A percentile compares a stretch with the other conserved stretches of the same genome.
Conservation (phyloP, 2,113 vertebrate genomes). For the Oophaga pumilio region DNA sequence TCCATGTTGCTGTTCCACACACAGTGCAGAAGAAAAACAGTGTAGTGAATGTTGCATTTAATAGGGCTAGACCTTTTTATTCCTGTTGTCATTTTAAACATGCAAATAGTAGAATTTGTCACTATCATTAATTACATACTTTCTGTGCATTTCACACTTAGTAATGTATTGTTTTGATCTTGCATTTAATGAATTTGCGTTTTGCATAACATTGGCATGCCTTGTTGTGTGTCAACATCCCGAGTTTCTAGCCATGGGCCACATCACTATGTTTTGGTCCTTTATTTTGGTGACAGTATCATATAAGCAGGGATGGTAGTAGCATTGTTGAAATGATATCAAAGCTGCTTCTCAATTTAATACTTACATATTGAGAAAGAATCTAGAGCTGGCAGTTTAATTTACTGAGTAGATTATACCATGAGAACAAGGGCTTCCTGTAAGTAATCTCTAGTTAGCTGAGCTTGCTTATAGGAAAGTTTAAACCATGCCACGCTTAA, state of each 20-base stretch:
- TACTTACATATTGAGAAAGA: slow-evolving; percentile 33
- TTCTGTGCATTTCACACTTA: no score
- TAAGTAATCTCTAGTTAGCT: slow-evolving; percentile 42
- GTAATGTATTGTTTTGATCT: no score
- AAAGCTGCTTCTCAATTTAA: slow-evolving; percentile 31
- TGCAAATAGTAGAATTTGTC: no score
- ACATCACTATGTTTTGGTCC: not conserved
- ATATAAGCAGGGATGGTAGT: slow-evolving; percentile 6
- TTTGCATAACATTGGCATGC: not conserved
- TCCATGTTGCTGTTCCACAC: no score
- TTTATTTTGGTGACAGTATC: slow-evolving; percentile 25
- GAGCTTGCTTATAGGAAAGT: slow-evolving; percentile 32
- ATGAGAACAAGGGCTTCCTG: slow-evolving; percentile 37
- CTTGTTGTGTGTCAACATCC: not conserved
- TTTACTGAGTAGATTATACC: slow-evolving; percentile 16
- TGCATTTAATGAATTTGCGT: not conserved
- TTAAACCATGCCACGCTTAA: slow-evolving; percentile 1
- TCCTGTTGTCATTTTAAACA: no score
- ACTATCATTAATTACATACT: no score
- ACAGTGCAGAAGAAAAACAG: no score
- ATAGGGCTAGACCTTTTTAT: no score
- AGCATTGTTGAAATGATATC: slow-evolving; percentile 32
- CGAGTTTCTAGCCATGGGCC: not conserved
- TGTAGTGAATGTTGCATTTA: no score
- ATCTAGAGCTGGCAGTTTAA: slow-evolving; percentile 21